phyloP scores from a whole-genome alignment of 2,888 invertebrate species.

The Amblyjoppa proteus region DNA sequence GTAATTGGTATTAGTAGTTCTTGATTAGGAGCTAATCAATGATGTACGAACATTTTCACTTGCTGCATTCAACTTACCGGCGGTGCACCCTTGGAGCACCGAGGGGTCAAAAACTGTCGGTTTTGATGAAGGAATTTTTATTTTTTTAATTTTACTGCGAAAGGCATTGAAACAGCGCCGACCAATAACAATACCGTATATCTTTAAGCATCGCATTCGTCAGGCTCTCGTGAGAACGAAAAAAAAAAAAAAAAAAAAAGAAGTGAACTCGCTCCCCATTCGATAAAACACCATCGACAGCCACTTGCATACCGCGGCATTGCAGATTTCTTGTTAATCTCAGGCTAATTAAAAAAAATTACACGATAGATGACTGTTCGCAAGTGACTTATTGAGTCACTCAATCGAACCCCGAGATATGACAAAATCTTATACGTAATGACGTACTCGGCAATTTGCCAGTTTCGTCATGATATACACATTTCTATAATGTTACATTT shows the following conservation, averaged over 20 bases:
- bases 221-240: too few relatives aligned
- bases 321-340: background rate
- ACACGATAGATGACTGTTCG: too few relatives aligned
- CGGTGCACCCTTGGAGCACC: background rate
- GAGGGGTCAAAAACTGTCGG: background rate
- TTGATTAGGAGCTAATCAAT: too few relatives aligned
- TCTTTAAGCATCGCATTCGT: background rate
- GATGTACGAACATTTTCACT: too few relatives aligned
- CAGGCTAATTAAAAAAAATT: too few relatives aligned
- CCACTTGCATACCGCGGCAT: background rate
- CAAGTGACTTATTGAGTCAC: background rate
- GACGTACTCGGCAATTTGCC: background rate
- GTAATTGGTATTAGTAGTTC: too few relatives aligned
- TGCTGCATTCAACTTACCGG: too few relatives aligned
- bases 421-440: background rate
- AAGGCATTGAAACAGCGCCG: background rate
- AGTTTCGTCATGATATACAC: conserved; percentile 2
- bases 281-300: background rate
- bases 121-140: background rate
- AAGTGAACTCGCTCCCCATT: background rate
- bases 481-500: conserved; percentile 13
- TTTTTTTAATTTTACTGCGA: background rate
- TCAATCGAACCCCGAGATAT: background rate
- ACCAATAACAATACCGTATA: background rate
- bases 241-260: too few relatives aligned